A percentile compares a stretch with the other conserved stretches of the same genome.
These are phyloP conservation scores for Chaitophorus viminalis DNA, from an alignment of 2,888 invertebrate species.

Conservation along the genomic window DNA sequence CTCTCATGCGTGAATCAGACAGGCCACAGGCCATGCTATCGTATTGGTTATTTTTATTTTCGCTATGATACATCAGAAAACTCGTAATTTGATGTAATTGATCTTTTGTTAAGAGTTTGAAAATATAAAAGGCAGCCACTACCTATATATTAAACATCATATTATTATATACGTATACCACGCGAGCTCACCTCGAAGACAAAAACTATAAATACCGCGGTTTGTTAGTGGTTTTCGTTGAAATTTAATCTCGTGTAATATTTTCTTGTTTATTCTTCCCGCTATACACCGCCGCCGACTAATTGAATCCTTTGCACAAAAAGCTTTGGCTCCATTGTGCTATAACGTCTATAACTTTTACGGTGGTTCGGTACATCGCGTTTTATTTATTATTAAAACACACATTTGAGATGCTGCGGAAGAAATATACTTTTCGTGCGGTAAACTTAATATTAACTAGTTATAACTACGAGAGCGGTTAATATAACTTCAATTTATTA, in stretches of 20 bases:
- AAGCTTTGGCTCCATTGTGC: neutral
- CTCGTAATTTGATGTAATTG: neutral
- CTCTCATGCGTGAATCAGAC: conserved; percentile 5
- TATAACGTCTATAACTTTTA: neutral
- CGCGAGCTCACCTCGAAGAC: neutral
- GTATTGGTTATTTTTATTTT: conserved; percentile 1
- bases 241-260: conserved; percentile 26
- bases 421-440: neutral
- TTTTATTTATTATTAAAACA: conserved; percentile 17
- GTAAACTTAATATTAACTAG: neutral
- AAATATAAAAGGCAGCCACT: neutral
- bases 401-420: neutral
- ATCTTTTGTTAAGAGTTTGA: neutral
- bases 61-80: neutral
- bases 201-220: neutral
- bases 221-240: neutral
- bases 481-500: conserved; percentile 8
- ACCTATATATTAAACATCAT: neutral
- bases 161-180: neutral
- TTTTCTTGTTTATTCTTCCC: conserved; percentile 16
- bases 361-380: neutral
- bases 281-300: neutral
- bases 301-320: conserved; percentile 24
- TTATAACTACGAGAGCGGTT: neutral
- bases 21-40: no score